Evolutionary conservation across 1,140 invertebrate genomes (phyloP).

Genomic region (Lepidurus packardi): DNA sequence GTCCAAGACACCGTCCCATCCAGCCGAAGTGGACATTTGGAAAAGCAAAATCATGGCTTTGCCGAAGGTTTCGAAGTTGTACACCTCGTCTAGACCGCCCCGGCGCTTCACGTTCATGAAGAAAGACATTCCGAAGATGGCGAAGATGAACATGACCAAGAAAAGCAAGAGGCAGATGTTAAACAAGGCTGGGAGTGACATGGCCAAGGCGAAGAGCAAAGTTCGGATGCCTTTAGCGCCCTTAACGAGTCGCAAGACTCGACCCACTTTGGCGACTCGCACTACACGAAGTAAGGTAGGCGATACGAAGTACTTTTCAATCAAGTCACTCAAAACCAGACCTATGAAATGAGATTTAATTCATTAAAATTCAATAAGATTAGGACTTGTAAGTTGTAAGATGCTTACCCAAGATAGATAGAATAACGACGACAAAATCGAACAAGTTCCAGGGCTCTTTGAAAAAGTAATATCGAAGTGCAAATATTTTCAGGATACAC

Average conservation of each 20-base stretch:
- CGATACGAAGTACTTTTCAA: slow-evolving; percentile 95
- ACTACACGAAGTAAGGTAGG: slow-evolving; percentile 95
- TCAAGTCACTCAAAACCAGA: slow-evolving; percentile 89
- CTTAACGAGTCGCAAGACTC: slow-evolving; percentile 93
- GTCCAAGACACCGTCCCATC: slow-evolving; percentile 92
- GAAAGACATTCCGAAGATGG: slow-evolving; percentile 98
- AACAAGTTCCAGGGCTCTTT: slow-evolving; percentile 99
- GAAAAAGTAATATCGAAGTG: slow-evolving; percentile 95
- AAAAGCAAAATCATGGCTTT: slow-evolving; percentile 96
- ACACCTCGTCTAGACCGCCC: slow-evolving; percentile 89
- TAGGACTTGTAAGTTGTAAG: background rate
- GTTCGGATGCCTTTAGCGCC: slow-evolving; percentile 96
- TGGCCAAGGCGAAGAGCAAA: slow-evolving; percentile 91
- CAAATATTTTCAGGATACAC: slow-evolving; percentile 95
- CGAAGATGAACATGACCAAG: slow-evolving; percentile 98
- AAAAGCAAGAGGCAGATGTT: slow-evolving; percentile 97
- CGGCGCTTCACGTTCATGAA: slow-evolving; percentile 93
- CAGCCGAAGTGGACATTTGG: slow-evolving; percentile 97
- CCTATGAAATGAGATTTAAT: slow-evolving; percentile 52
- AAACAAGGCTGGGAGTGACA: slow-evolving; percentile 95
- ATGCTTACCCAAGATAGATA: slow-evolving; percentile 88
- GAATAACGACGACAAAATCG: slow-evolving; percentile 97
- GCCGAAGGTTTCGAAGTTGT: slow-evolving; percentile 98
- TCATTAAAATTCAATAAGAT: background rate
- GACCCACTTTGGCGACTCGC: slow-evolving; percentile 93